Conservation (phyloP, 2,888 invertebrate species). For the Therioaphis trifolii region DNA sequence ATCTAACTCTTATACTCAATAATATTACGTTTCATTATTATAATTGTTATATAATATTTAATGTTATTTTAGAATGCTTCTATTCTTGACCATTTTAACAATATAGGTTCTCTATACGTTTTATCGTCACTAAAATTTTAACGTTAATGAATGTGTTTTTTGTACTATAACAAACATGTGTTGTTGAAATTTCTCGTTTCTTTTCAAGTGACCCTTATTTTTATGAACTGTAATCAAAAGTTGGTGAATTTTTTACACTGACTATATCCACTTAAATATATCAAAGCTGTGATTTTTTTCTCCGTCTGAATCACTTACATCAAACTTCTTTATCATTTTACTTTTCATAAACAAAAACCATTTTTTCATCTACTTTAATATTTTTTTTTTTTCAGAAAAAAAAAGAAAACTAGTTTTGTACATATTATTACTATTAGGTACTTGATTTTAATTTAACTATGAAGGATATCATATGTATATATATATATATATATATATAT, state of each 20-base stretch:
- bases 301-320: background rate
- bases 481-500: too few relatives aligned
- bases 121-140: background rate
- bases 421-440: too few relatives aligned
- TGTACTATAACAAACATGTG: background rate
- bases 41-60: background rate
- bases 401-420: too few relatives aligned
- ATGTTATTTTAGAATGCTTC: background rate
- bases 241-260: background rate
- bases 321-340: background rate
- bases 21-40: background rate
- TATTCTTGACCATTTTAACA: background rate
- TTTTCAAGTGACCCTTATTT: background rate
- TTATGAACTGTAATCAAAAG: background rate
- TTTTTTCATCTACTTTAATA: too few relatives aligned
- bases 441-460: too few relatives aligned
- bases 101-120: background rate
- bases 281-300: constrained; percentile 22
- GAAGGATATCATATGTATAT: too few relatives aligned
- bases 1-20: background rate
- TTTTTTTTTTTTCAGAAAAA: too few relatives aligned
- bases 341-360: background rate
- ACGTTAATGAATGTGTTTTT: background rate
- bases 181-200: too few relatives aligned
- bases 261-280: constrained; percentile 26